Conservation (phyloP, 2,797 vertebrate species). For the Microchirus variegatus region DNA sequence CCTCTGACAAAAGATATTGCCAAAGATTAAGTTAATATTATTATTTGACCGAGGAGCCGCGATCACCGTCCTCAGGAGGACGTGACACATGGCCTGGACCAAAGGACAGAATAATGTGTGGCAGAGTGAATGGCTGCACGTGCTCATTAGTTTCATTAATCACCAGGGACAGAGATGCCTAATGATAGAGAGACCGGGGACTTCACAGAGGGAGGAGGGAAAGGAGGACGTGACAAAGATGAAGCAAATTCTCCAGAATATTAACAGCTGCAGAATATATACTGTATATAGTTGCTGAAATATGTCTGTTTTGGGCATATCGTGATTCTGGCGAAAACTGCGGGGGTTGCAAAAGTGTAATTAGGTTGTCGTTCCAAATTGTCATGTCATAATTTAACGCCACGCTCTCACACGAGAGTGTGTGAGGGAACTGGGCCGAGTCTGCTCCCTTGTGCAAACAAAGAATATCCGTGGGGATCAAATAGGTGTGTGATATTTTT, state of each 20-base stretch:
- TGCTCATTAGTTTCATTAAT: constrained; percentile 83
- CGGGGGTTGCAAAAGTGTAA: constrained; percentile 60
- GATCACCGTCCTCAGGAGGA: constrained; percentile 56
- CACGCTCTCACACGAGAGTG: constrained; percentile 37
- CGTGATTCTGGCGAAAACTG: constrained; percentile 39
- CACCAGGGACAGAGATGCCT: constrained; percentile 73
- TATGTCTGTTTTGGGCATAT: constrained; percentile 48
- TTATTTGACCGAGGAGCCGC: constrained; percentile 50
- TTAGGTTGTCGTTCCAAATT: constrained; percentile 65
- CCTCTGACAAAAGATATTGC: constrained; percentile 32
- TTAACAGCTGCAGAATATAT: constrained; percentile 66
- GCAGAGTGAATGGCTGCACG: constrained; percentile 76
- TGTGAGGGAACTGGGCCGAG: constrained; percentile 41
- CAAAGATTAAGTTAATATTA: constrained; percentile 45
- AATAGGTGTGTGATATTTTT: constrained; percentile 22
- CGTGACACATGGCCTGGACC: constrained; percentile 69
- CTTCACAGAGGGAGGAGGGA: constrained; percentile 51
- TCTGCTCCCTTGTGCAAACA: constrained; percentile 42
- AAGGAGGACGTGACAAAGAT: constrained; percentile 66
- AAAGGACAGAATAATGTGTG: constrained; percentile 75
- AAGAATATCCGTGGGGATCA: constrained; percentile 52
- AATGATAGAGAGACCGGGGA: constrained; percentile 71
- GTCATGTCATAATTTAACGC: constrained; percentile 57
- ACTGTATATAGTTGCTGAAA: constrained; percentile 40
- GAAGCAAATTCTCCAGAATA: constrained; percentile 64